Evolutionary conservation across 1,140 invertebrate genomes (phyloP).

Genomic region (Cephus cinctus): DNA sequence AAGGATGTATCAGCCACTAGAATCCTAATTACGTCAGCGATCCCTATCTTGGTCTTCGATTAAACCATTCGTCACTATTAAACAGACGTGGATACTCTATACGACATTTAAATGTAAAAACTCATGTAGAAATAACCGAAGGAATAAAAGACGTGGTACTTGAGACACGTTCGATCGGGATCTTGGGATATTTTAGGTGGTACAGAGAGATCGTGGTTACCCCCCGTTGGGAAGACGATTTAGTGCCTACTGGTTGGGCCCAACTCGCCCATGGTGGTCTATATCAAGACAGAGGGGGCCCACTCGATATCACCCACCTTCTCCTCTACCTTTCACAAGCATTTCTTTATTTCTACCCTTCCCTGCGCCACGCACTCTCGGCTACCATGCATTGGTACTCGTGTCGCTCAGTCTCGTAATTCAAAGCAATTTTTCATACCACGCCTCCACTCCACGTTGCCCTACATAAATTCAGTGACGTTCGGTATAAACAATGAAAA

Average conservation of each 20-base stretch:
- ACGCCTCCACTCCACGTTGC: background rate
- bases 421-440: background rate
- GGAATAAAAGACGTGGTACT: too few species aligned
- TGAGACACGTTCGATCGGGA: slow-evolving; percentile 28
- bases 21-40: too few species aligned
- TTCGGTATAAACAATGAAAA: too few species aligned
- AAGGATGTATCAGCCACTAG: too few species aligned
- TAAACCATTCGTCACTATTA: too few species aligned
- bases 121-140: too few species aligned
- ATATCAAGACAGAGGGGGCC: slow-evolving; percentile 39
- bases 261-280: slow-evolving; percentile 43
- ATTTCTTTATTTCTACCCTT: slow-evolving; percentile 5
- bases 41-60: too few species aligned
- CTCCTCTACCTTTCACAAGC: background rate
- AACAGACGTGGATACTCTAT: too few species aligned
- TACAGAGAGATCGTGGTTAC: slow-evolving; percentile 28
- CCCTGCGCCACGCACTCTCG: background rate
- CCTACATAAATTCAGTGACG: too few species aligned
- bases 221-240: slow-evolving; percentile 45
- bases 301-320: slow-evolving; percentile 26
- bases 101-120: too few species aligned
- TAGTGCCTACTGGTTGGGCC: slow-evolving; percentile 37
- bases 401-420: background rate
- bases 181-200: slow-evolving; percentile 37
- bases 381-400: too few species aligned